Conservation (phyloP, 1,140 invertebrate genomes). For the Hydropsyche tenuis region DNA sequence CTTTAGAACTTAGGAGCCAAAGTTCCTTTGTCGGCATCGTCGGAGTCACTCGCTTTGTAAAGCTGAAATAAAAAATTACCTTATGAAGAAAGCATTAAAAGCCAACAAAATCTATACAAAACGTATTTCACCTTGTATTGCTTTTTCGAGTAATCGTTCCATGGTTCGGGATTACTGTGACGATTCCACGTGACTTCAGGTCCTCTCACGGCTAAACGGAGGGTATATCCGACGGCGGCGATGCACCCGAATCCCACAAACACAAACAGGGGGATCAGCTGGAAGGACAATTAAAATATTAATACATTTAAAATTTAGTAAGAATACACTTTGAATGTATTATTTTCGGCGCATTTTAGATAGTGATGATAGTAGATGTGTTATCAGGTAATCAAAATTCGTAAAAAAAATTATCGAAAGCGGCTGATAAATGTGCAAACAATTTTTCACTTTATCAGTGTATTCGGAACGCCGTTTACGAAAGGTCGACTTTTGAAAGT, state of each 20-base stretch:
- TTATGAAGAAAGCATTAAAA: too few species aligned
- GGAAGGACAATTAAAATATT: slow-evolving; percentile 9
- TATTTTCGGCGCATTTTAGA: background rate
- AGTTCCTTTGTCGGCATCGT: background rate
- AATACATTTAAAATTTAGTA: background rate
- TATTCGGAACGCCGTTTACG: too few species aligned
- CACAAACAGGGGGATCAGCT: slow-evolving; percentile 82
- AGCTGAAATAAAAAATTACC: slow-evolving; percentile 5
- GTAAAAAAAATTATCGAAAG: background rate
- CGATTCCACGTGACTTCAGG: slow-evolving; percentile 83
- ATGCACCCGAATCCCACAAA: slow-evolving; percentile 70
- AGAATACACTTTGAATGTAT: background rate
- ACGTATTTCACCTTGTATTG: slow-evolving; percentile 75
- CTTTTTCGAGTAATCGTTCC: slow-evolving; percentile 78
- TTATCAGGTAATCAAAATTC: background rate
- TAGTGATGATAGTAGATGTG: background rate
- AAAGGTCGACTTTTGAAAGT: too few species aligned
- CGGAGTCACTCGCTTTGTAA: background rate
- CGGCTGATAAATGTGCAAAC: background rate
- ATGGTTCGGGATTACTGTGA: slow-evolving; percentile 76
- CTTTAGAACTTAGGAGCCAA: background rate
- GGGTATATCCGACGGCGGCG: slow-evolving; percentile 68
- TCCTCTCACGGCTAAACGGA: slow-evolving; percentile 72
- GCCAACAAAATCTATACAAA: too few species aligned
- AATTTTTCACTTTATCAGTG: too few species aligned